A percentile compares a stretch with the other conserved stretches of the same genome.
These are phyloP conservation scores for Magallana gigas DNA, from an alignment of 1,140 invertebrate species.

Conservation along the genomic window DNA sequence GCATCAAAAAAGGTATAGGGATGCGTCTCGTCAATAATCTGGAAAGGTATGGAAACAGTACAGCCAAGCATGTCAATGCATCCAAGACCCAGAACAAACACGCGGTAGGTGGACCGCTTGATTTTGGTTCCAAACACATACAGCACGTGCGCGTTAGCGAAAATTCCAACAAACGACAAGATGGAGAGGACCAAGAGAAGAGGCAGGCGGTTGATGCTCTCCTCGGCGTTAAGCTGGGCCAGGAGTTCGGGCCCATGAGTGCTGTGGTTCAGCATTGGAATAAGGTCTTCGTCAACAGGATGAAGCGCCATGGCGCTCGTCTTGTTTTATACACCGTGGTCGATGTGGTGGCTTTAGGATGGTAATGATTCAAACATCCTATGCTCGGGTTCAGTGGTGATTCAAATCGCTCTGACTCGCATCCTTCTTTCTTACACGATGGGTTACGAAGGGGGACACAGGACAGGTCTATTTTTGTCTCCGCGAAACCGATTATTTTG, in stretches of 20 bases:
- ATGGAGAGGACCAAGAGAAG: slow-evolving; percentile 49
- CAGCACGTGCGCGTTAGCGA: slow-evolving; percentile 49
- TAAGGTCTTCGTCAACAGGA: neutral
- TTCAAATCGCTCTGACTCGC: neutral
- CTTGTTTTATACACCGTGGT: neutral
- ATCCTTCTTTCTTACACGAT: neutral
- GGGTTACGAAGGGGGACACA: neutral
- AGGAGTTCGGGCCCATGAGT: neutral
- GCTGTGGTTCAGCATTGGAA: slow-evolving; percentile 6
- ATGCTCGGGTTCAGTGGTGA: neutral
- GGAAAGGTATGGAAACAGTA: slow-evolving; percentile 69
- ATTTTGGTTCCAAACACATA: slow-evolving; percentile 42
- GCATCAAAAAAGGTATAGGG: slow-evolving; percentile 66
- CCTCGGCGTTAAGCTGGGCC: slow-evolving; percentile 34
- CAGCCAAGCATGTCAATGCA: slow-evolving; percentile 70
- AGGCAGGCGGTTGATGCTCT: slow-evolving; percentile 34
- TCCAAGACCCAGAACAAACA: slow-evolving; percentile 64
- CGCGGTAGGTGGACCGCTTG: slow-evolving; percentile 40
- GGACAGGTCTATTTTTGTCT: neutral
- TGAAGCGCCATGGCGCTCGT: neutral
- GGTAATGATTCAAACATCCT: neutral
- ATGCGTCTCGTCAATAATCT: slow-evolving; percentile 68
- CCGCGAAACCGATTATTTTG: neutral
- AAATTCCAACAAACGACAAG: slow-evolving; percentile 36
- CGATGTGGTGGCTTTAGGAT: neutral